phyloP scores from a whole-genome alignment of 2,888 invertebrate genomes.

The Drepanosiphum platanoidis region DNA sequence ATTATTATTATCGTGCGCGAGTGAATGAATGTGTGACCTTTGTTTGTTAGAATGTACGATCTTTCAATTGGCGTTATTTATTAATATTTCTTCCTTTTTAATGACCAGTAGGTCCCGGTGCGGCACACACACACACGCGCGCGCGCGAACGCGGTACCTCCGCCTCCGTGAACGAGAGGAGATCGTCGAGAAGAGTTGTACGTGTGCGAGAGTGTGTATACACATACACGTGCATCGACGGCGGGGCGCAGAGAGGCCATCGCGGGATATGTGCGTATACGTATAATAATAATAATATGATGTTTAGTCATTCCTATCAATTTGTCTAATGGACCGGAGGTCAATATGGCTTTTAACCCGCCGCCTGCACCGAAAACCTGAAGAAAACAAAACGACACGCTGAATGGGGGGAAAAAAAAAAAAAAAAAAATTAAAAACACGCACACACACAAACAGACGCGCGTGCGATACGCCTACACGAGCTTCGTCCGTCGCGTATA shows the following conservation, averaged over 20 bases:
- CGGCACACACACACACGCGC: no score
- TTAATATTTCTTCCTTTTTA: slow-evolving; percentile 58
- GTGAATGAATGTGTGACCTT: slow-evolving; percentile 60
- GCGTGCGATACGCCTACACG: not conserved
- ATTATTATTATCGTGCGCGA: not conserved
- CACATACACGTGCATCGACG: not conserved
- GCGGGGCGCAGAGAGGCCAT: not conserved
- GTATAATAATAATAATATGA: not conserved
- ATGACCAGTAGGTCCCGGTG: slow-evolving; percentile 47
- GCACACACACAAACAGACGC: no score
- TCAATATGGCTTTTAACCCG: slow-evolving; percentile 61
- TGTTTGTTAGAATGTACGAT: slow-evolving; percentile 53
- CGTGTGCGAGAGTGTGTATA: not conserved
- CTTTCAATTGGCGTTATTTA: slow-evolving; percentile 60
- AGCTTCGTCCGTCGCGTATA: not conserved
- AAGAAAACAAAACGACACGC: slow-evolving; percentile 46
- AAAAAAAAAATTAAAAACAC: slow-evolving; percentile 2
- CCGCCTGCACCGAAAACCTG: slow-evolving; percentile 36
- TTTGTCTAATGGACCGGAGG: slow-evolving; percentile 60
- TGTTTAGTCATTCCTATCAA: slow-evolving; percentile 49
- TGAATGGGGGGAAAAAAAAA: not conserved
- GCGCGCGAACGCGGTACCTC: no score
- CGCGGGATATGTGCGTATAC: not conserved
- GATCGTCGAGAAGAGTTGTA: not conserved
- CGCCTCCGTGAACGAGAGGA: no score